Evolutionary conservation across 2,888 invertebrate species (phyloP), one percentile per base, ranked within the genome.

Genomic region (Folsomia candida): DNA sequence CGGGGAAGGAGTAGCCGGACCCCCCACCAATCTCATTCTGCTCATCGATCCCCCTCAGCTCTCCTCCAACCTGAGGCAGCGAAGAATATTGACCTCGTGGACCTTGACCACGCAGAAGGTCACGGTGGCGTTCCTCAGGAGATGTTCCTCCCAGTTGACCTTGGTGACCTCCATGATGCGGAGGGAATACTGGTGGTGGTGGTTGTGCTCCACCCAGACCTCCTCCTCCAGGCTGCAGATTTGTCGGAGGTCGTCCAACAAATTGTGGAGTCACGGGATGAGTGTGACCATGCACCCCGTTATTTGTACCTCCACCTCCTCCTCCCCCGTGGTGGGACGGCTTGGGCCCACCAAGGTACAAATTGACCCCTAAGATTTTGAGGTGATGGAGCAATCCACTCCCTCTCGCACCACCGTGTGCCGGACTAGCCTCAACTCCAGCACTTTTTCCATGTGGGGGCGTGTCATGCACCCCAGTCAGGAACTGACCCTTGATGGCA

Each of bases 351-450:
- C 60, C 60, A 3, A 60, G 60, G 25, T 60, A 60, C 11, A 60
- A 25, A 26, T 60, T 60, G 24, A 60, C 60, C 6, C 60, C 60
- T 6, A 60, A 26, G 60, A 60, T 60, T 25, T 60, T 60, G 6
- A 60, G 26, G 18, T 60, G 60, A 9, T 26, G 22, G 25, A 60
- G 20, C 4, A 60, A 25, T 57, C 57, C 57, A 24, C 6, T 60
- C 24, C 18, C 25, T 9, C 60, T 14, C 4, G 37, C 37, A 37
- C 6, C 6, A 37, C 6, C 4, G 37, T 37, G 37, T 9, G 37
- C 37, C 37, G 14, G 6, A 14, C 37, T n/a, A n/a, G n/a, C 6
- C 37, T 37, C 6, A 4, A 9, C 37, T 37, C 37, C 37, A 37
- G 37, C 4, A 37, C 37, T 37, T n/a, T n/a, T 22, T 22, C 57